These are phyloP conservation scores for Oligia fasciuncula DNA, from an alignment of 2,888 invertebrate species.

Conservation along the genomic window DNA sequence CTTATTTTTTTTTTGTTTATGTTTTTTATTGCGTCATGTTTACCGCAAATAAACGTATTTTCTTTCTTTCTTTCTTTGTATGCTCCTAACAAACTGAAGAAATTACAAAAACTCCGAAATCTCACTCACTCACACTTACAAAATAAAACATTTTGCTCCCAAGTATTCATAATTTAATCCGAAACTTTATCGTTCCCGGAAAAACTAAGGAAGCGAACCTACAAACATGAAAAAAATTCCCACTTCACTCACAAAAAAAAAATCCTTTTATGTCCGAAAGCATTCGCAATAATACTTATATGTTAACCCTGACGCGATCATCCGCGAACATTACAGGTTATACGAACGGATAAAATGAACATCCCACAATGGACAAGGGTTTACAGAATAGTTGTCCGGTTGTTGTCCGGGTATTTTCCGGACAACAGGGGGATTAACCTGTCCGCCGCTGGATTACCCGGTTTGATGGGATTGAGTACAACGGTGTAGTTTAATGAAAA, in stretches of 20 bases:
- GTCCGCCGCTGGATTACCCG: constrained; percentile 76
- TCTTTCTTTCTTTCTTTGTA: too few relatives aligned
- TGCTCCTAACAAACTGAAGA: neutral
- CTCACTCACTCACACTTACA: neutral
- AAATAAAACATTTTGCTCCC: neutral
- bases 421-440: constrained; percentile 76
- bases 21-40: too few relatives aligned
- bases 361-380: constrained; percentile 66
- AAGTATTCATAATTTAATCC: constrained; percentile 8
- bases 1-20: too few relatives aligned
- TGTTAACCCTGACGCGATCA: constrained; percentile 41
- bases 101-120: neutral
- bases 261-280: constrained; percentile 16
- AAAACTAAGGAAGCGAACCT: neutral
- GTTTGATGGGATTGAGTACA: constrained; percentile 69
- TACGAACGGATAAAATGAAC: constrained; percentile 58
- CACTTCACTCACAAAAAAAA: constrained; percentile 18
- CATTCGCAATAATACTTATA: constrained; percentile 46
- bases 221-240: constrained; percentile 4
- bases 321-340: constrained; percentile 46
- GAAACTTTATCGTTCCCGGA: neutral
- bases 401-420: constrained; percentile 71
- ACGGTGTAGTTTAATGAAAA: constrained; percentile 56
- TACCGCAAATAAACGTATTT: too few relatives aligned
- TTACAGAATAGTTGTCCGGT: constrained; percentile 72